These are phyloP conservation scores for Baryphthengus martii DNA, from an alignment of 2,113 vertebrate species.

Conservation along the genomic window DNA sequence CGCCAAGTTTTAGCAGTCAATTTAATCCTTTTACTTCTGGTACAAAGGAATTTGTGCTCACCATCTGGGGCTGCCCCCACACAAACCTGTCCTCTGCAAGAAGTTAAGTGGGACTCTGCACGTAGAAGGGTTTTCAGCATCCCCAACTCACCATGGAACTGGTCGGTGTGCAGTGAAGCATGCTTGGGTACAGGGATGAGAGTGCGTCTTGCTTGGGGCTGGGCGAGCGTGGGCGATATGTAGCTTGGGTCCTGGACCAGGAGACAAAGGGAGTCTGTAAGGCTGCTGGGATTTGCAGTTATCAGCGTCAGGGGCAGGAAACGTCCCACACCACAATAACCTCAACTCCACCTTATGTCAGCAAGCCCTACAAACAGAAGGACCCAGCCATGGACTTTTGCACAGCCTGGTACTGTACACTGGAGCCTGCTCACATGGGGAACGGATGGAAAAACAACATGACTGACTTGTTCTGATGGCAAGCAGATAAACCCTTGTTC, in stretches of 20 bases:
- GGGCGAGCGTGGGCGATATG: not conserved
- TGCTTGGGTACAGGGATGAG: not conserved
- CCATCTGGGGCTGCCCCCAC: not conserved
- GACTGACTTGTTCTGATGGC: constrained; percentile 65
- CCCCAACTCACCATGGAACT: rapidly evolving
- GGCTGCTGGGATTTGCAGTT: constrained; percentile 64
- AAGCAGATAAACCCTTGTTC: constrained; percentile 65
- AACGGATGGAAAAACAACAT: constrained; percentile 67
- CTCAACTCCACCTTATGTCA: constrained; percentile 86
- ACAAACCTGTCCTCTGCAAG: not conserved
- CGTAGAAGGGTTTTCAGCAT: not conserved
- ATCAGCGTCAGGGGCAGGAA: constrained; percentile 69
- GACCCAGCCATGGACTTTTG: constrained; percentile 66
- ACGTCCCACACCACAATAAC: constrained; percentile 63
- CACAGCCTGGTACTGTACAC: constrained; percentile 85
- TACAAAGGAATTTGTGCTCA: not conserved
- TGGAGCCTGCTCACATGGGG: constrained; percentile 48
- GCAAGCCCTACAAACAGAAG: constrained; percentile 83
- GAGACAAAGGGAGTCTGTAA: constrained; percentile 42
- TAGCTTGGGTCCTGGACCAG: not conserved
- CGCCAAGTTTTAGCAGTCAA: not conserved
- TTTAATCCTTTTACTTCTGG: constrained; percentile 14
- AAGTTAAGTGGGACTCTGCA: not conserved
- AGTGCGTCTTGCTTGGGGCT: not conserved
- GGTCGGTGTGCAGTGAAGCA: not conserved